Base-by-base conservation (phyloP, 2,888 invertebrate species). In the Noctua janthe region DNA sequence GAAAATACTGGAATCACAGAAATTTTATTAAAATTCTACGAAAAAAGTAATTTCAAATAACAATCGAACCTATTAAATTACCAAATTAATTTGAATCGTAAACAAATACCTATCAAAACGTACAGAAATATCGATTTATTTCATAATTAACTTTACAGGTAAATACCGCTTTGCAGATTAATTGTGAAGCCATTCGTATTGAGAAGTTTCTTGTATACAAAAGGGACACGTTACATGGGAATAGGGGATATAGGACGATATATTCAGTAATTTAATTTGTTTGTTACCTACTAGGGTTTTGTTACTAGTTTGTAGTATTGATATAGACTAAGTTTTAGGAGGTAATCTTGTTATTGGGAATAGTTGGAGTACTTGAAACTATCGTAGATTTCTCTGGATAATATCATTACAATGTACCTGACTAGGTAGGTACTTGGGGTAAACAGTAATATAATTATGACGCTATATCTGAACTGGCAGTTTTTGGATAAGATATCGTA, bases 251-350 rank as follows among this genome's bases (percentile, higher is more conserved):
- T 79, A 72, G 35, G 47, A 62, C 15, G 64, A 76, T 74, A 59
- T 59, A 76, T 66, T 74, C 35, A 83, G 81, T 83, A 74, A 86
- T 86, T 86, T 70, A 86, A 80, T 86, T 86, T 74, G 71, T 59
- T 66, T 51, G 54, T 49, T 83, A 74, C 69, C 80, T 75, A 78
- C 77, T 81, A 78, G 59, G 64, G 43, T 49, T 56, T 82, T 76
- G 84, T 71, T 76, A 76, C 67, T 71, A 77, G 43, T 84, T 85
- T 59, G 49, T 73, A 67, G 71, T 76, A 73, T 73, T 81, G 62
- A 67, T 35, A 76, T 66, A 71, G 51, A 39, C 47, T 7, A 70
- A 85, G 85, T 85, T 78, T 75, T 11, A 35, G n/a, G 23, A 78
- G 29, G 10, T 71, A 81, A 84, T 62, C 59, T 85, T 72, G 51